Percentiles rank a stretch among this genome's conserved stretches.
These are phyloP conservation scores for Diorhabda elongata DNA, from an alignment of 1,140 invertebrate genomes.

Conservation along the genomic window DNA sequence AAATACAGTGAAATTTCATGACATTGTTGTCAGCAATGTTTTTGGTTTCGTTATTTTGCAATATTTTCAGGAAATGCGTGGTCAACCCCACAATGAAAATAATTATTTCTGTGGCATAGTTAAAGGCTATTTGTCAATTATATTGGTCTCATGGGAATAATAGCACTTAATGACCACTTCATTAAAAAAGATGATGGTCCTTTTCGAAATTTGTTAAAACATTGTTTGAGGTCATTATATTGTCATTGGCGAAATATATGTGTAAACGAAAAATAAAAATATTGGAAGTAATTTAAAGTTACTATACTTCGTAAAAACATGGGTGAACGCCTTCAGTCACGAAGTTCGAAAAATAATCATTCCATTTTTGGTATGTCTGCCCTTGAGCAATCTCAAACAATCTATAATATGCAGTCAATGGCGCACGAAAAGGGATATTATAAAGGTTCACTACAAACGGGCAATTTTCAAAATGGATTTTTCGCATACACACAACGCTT, in stretches of 20 bases:
- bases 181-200: not conserved
- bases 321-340: conserved; percentile 31
- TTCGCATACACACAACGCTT: no score
- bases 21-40: no score
- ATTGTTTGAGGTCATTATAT: not conserved
- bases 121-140: no score
- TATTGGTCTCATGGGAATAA: not conserved
- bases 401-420: conserved; percentile 32
- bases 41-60: no score
- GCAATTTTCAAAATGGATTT: no score
- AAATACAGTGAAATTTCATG: no score
- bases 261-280: conserved; percentile 7
- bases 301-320: conserved; percentile 30
- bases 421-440: not conserved
- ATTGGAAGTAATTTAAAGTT: conserved; percentile 18
- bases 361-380: conserved; percentile 41
- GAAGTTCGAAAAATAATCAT: conserved; percentile 40
- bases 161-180: not conserved
- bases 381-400: conserved; percentile 36
- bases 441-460: not conserved
- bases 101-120: no score
- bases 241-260: not conserved
- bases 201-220: not conserved
- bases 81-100: no score
- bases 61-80: no score